phyloP scores from a whole-genome alignment of 2,797 vertebrate species.

The Hydrolagus colliei region DNA sequence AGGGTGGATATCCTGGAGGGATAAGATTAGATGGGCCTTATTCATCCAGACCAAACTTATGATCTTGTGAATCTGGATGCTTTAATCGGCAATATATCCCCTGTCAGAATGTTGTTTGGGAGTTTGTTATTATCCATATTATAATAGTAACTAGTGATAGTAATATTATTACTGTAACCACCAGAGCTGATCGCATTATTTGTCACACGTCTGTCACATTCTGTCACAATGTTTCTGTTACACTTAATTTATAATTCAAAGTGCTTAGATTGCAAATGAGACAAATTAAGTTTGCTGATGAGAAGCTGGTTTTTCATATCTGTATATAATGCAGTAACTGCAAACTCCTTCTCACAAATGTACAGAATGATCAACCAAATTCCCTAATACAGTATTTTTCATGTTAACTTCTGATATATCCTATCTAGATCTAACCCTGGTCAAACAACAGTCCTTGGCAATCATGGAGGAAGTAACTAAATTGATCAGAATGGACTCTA shows the following conservation, averaged over 20 bases:
- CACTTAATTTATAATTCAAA: background rate
- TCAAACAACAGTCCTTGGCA: background rate
- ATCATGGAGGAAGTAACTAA: background rate
- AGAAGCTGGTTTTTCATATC: background rate
- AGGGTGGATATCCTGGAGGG: background rate
- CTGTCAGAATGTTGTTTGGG: too few species aligned
- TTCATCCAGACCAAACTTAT: background rate
- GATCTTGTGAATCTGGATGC: background rate
- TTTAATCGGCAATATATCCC: too few species aligned
- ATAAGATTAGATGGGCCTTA: background rate
- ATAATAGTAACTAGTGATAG: too few species aligned
- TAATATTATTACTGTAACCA: too few species aligned
- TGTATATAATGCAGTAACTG: background rate
- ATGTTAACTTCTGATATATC: background rate
- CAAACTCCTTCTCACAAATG: background rate
- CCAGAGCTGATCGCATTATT: too few species aligned
- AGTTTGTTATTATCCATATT: too few species aligned
- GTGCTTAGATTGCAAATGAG: background rate
- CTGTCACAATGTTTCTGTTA: background rate
- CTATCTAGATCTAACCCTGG: background rate
- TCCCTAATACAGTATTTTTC: too few species aligned
- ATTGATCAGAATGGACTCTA: background rate
- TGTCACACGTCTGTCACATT: too few species aligned
- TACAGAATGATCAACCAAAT: background rate
- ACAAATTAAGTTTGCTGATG: background rate